Evolutionary conservation across 2,797 vertebrate species (phyloP).

Genomic region (Manis crassicaudata): DNA sequence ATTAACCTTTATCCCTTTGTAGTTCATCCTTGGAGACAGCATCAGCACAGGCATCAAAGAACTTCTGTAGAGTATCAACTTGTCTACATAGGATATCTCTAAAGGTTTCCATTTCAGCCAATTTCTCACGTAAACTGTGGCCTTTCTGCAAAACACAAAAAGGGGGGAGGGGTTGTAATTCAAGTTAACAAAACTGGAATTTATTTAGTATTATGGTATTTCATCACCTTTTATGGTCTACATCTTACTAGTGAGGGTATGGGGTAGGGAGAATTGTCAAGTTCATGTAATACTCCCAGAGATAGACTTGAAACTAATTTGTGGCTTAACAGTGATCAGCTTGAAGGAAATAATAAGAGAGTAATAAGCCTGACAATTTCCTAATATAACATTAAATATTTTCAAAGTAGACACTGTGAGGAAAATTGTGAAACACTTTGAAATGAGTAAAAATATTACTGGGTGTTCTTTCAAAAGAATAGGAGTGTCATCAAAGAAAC

Average conservation of each 20-base stretch:
- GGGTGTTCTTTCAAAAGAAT: constrained; percentile 9
- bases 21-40: constrained; percentile 96
- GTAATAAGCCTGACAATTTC: constrained; percentile 11
- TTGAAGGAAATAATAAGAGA: background rate
- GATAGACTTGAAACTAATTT: constrained; percentile 6
- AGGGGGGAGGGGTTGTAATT: background rate
- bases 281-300: background rate
- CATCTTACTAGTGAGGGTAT: background rate
- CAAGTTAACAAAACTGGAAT: background rate
- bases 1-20: constrained; percentile 95
- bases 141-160: constrained; percentile 91
- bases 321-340: background rate
- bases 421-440: background rate
- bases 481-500: background rate
- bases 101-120: constrained; percentile 99
- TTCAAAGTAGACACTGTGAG: constrained; percentile 33
- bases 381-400: constrained; percentile 29
- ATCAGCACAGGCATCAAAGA: constrained; percentile 96
- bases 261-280: background rate
- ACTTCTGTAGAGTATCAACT: constrained; percentile 97
- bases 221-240: background rate
- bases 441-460: constrained; percentile 37
- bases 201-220: background rate
- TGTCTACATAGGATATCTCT: constrained; percentile 98
- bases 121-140: constrained; percentile 96